Base-by-base conservation (phyloP, 2,113 vertebrate genomes). In the Corydoras maculifer region DNA sequence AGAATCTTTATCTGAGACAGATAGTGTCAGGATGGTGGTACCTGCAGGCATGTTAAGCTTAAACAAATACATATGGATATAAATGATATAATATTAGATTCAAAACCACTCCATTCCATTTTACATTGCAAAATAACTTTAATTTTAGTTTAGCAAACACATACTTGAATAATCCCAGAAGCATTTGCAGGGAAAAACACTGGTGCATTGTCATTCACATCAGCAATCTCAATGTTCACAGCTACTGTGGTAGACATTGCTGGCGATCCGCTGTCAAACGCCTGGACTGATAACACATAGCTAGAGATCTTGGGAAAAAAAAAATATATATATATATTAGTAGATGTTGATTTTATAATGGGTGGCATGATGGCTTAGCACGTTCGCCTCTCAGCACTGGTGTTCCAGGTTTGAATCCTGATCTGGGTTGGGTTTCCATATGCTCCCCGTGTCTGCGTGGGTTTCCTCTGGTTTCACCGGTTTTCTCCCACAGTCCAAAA, bases 181-280 rank as follows among this genome's bases (percentile, higher is more conserved):
- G 94, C 92, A 82, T 98, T 99, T 57, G 91, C 87, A 8, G 94
- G 95, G 51, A 84, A 92, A 83, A 98, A 98, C 29, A 91, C 79
- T 0, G 97, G 97, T 8, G 92, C 87, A 75, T 97, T 99, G 84
- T 98, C 97, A 0, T 98, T 98, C 58, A 98, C 89, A 35, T 99
- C 97, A 0, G 97, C 94, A 79, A 99, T 88, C 75, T 99, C 93
- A 50, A 99, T 90, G 62, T 96, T 98, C 72, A 98, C 87, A 0
- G 87, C 92, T 79, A 93, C 93, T 1, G 94, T 93, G 12, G 96
- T 92, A 30, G 95, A 96, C 92, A 96, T 89, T 59, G 91, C 86
- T 57, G 94, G 95, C 13, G 84, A 87, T 68, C 97, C 97, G 0
- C 94, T 94, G 84, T 99, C 95, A 62, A 87, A 92, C 1, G 95